A percentile compares a stretch with the other conserved stretches of the same genome.
Conservation (phyloP, 2,113 vertebrate species). For the Zapornia atra region DNA sequence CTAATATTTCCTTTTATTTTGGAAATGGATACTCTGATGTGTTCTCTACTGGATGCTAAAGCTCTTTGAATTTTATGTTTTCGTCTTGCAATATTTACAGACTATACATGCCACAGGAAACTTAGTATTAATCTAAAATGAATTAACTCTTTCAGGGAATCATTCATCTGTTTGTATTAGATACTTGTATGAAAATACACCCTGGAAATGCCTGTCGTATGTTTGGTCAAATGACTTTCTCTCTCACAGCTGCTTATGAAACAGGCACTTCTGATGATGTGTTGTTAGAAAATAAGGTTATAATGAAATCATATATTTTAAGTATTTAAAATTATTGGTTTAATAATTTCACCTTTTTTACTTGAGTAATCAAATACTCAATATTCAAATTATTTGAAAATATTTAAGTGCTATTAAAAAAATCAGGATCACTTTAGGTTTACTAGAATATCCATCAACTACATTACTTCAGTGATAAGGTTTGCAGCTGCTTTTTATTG, state of each 20-base stretch:
- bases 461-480: neutral
- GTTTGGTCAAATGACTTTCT: neutral
- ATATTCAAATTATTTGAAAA: neutral
- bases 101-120: neutral
- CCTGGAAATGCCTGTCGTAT: neutral
- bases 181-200: neutral
- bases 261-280: neutral
- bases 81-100: neutral
- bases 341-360: neutral
- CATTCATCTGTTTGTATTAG: neutral
- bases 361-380: neutral
- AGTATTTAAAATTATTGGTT: neutral
- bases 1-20: neutral
- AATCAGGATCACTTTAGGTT: neutral
- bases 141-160: neutral
- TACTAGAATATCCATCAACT: neutral
- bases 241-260: neutral
- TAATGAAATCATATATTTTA: neutral
- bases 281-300: neutral
- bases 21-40: neutral
- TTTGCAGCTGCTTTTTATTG: neutral
- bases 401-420: neutral
- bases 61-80: neutral
- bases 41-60: neutral
- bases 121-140: neutral